Percentiles rank a stretch among this genome's conserved stretches.
phyloP scores from a whole-genome alignment of 2,888 invertebrate genomes.

The Xanthia icteritia region DNA sequence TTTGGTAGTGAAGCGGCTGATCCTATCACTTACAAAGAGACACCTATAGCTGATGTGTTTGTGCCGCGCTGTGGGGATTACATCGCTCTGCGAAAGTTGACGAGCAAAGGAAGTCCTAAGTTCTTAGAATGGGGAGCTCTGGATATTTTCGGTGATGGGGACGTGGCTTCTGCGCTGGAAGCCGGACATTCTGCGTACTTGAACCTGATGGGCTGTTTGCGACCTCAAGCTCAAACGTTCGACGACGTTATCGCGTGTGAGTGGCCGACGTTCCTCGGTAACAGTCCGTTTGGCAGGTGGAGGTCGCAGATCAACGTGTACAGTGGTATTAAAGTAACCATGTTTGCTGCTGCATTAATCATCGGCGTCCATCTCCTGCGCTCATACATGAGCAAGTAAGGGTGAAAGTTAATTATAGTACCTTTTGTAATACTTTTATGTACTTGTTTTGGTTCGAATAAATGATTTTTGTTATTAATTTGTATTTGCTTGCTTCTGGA shows the following conservation, averaged over 20 bases:
- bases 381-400: slow-evolving; percentile 66
- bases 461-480: slow-evolving; percentile 16
- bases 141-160: slow-evolving; percentile 86
- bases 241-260: slow-evolving; percentile 77
- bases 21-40: slow-evolving; percentile 81
- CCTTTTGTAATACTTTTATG: slow-evolving; percentile 5
- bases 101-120: slow-evolving; percentile 64
- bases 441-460: slow-evolving; percentile 36
- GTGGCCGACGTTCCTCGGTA: slow-evolving; percentile 73
- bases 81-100: slow-evolving; percentile 75
- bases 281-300: slow-evolving; percentile 69
- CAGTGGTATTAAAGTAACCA: slow-evolving; percentile 70
- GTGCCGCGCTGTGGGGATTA: slow-evolving; percentile 85
- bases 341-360: slow-evolving; percentile 69
- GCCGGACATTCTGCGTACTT: slow-evolving; percentile 85
- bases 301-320: slow-evolving; percentile 74
- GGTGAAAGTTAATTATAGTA: neutral
- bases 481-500: neutral
- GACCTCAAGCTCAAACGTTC: slow-evolving; percentile 84
- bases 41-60: slow-evolving; percentile 78
- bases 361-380: slow-evolving; percentile 71
- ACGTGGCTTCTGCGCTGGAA: slow-evolving; percentile 83
- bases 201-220: slow-evolving; percentile 78
- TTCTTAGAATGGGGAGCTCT: slow-evolving; percentile 85
- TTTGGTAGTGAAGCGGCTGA: slow-evolving; percentile 81